Evolutionary conservation across 2,113 vertebrate genomes (phyloP), one percentile per base, ranked within the genome.

Genomic region (Ariopsis seemanni): DNA sequence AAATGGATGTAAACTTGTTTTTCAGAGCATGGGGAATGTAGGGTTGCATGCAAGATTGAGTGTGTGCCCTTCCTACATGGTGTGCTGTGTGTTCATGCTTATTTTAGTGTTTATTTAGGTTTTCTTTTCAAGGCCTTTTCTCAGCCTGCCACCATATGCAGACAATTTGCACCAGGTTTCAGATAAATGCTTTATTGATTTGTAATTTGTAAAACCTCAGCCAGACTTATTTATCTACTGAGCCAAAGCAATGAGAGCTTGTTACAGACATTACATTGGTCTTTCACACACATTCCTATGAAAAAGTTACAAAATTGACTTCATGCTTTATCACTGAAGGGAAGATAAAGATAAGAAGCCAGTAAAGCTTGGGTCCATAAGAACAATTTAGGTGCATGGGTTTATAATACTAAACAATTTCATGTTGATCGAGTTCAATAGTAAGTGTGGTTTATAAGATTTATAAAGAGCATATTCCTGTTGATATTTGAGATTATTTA

Each of bases 171-270:
- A 83, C 52, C 87, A 82, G 85, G 30, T 86, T 85, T 86, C 85
- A 85, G 82, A 82, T 87, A 88, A 88, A 86, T 65, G 63, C 67
- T 87, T 86, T 90, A 90, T 88, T 87, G 89, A 90, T 90, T 90
- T 87, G 89, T 90, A 85, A 90, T 87, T 87, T 87, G 79, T 86
- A 90, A 87, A 90, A 85, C 82, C 63, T 67, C 65, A 78, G 30
- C 58, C 57, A n/a, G 85, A 85, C 83, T 85, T 80, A 85, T 90
- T 88, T 78, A 86, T 87, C 87, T 87, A 74, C 75, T 85, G 82
- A 82, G 53, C 74, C 57, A 25, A 85, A 69, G 72, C 80, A 87
- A 75, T 55, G 52, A 88, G 82, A 57, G 75, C 22, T 88, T 87
- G 83, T 88, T 88, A 88, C 57, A 63, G 8, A 62, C 79, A 62